Conservation (phyloP, 2,888 invertebrate genomes). For the Thymelicus acteon region DNA sequence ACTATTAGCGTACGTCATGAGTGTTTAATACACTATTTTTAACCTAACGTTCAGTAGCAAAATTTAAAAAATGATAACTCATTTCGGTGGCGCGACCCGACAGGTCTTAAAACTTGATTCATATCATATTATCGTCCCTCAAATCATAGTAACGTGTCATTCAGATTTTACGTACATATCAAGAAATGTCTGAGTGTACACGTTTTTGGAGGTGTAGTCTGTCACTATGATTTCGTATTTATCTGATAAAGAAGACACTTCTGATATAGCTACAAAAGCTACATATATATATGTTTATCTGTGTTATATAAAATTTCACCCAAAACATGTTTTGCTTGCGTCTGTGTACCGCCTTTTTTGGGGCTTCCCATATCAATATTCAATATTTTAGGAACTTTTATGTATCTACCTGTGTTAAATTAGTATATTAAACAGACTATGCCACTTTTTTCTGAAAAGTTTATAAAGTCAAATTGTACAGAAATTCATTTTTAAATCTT, state of each 20-base stretch:
- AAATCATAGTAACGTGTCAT: not conserved
- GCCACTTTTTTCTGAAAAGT: too few species aligned
- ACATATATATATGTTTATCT: not conserved
- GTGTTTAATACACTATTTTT: constrained; percentile 32
- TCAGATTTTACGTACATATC: not conserved
- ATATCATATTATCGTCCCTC: constrained; percentile 1
- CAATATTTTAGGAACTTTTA: too few species aligned
- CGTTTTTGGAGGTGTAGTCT: not conserved
- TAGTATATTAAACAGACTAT: too few species aligned
- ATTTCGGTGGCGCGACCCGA: not conserved
- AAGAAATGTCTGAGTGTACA: not conserved
- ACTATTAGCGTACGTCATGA: constrained; percentile 19
- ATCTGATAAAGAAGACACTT: constrained; percentile 2
- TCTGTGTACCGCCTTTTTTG: not conserved
- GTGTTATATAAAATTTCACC: too few species aligned
- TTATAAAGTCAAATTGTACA: too few species aligned
- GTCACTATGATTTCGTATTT: not conserved
- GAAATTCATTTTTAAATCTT: too few species aligned
- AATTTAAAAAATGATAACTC: constrained; percentile 21
- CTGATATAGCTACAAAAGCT: not conserved
- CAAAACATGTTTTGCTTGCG: not conserved
- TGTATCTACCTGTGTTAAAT: too few species aligned
- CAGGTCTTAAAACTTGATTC: not conserved
- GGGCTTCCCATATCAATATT: too few species aligned
- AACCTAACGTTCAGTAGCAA: constrained; percentile 17